A percentile compares a stretch with the other conserved stretches of the same genome.
Evolutionary conservation across 2,888 invertebrate genomes (phyloP).

Genomic region (Agrochola lota): DNA sequence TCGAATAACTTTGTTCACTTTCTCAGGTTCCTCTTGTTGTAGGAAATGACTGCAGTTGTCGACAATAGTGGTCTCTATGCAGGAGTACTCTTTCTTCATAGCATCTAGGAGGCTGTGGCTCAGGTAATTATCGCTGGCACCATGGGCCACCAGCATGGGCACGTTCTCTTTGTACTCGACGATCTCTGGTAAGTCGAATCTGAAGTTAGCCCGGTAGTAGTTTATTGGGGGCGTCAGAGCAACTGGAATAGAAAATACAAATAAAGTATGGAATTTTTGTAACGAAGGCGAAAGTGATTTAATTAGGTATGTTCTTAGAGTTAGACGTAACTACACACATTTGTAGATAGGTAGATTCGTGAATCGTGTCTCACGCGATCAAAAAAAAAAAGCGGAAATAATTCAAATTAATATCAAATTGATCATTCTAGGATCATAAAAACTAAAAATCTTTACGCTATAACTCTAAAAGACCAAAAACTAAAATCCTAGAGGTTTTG

Average conservation of each 20-base stretch:
- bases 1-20: constrained; percentile 88
- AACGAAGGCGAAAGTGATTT: neutral
- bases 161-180: constrained; percentile 76
- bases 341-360: neutral
- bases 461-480: neutral
- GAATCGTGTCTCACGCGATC: neutral
- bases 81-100: constrained; percentile 82
- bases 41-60: constrained; percentile 88
- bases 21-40: constrained; percentile 89
- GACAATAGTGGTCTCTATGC: constrained; percentile 84
- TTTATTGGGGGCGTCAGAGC: constrained; percentile 90
- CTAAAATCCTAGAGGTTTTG: neutral
- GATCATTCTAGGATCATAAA: neutral
- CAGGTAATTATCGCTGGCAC: constrained; percentile 85
- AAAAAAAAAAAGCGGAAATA: neutral
- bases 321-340: neutral
- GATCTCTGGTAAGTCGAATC: constrained; percentile 72
- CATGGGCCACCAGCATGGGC: constrained; percentile 85
- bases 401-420: neutral
- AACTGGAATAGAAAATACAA: constrained; percentile 77
- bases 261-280: neutral
- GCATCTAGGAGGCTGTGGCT: constrained; percentile 72
- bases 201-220: constrained; percentile 89
- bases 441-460: neutral
- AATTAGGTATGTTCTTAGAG: neutral